A percentile compares a stretch with the other conserved stretches of the same genome.
These are phyloP conservation scores for Hylyphantes graminicola DNA, from an alignment of 1,140 invertebrate genomes.

Conservation along the genomic window DNA sequence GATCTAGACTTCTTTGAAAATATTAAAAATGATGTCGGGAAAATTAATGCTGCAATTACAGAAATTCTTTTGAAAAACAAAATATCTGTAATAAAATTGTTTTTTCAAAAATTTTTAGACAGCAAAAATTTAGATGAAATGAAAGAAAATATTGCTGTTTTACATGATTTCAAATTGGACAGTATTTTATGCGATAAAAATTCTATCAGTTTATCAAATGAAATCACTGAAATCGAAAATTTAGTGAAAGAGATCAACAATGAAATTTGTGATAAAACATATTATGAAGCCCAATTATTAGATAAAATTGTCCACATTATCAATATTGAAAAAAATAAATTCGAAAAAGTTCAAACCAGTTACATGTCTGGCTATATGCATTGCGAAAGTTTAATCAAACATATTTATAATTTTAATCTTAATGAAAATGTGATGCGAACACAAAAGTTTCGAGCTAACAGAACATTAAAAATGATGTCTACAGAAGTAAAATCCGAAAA, in stretches of 20 bases:
- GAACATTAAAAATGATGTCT: neutral
- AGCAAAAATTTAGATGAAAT: neutral
- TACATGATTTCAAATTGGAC: neutral
- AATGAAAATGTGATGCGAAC: neutral
- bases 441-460: neutral
- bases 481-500: neutral
- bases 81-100: neutral
- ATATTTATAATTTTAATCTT: neutral
- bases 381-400: no score
- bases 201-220: neutral
- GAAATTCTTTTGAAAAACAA: neutral
- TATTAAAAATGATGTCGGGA: slow-evolving; percentile 23
- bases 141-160: neutral
- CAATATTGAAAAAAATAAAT: neutral
- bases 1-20: neutral
- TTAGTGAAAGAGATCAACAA: neutral
- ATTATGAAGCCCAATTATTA: neutral
- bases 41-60: neutral
- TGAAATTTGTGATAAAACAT: slow-evolving; percentile 7
- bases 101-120: neutral
- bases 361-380: neutral
- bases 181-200: neutral
- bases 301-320: slow-evolving; percentile 2
- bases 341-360: neutral
- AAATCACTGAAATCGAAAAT: neutral